Evolutionary conservation across 2,888 invertebrate species (phyloP), one percentile per base, ranked within the genome.

Genomic region (Stomorhina lunata): DNA sequence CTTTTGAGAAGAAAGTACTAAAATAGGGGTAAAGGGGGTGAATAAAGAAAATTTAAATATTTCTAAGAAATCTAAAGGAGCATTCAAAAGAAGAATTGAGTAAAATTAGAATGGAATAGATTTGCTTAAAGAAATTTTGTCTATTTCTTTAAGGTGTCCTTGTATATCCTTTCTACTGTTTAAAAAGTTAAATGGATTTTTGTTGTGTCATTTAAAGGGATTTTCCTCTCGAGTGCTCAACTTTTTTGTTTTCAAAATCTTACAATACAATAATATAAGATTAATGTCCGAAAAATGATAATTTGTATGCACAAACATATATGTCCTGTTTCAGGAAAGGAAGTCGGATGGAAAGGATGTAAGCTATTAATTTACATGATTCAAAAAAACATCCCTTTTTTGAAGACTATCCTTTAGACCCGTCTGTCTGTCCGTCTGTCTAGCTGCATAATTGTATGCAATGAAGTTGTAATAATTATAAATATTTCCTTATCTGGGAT

Each of bases 381-480:
- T 6, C 34, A 43, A 77, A 50, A 12, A 53, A 50, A 29, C n/a
- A 78, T 34, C 79, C 79, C 59, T 57, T 78, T 45, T 32, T n/a
- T 50, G 4, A 12, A 27, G 53, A 7, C n/a, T 45, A 17, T 17
- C 50, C 48, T 29, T 34, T 34, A n/a, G 17, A 25, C 10, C 50
- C 20, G 53, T 17, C 34, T 55, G 57, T n/a, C 40, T 59, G 25
- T 10, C 37, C 59, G 55, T 2, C 55, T 69, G 80, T 12, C 68
- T 63, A 55, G 27, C 69, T 68, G 66, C 50, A 65, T 71, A 79
- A 79, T 72, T 85, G 86, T 86, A 79, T 86, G 86, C 88, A 88
- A 90, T 90, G 87, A 88, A 90, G 90, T 90, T 90, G 90, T 90
- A 90, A 90, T 89, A 88, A 87, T 88, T 88, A 88, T 89, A 88